Percentiles rank a stretch among this genome's conserved stretches.
These are phyloP conservation scores for Microtus richardsoni DNA, from an alignment of 2,113 vertebrate species.

Conservation along the genomic window DNA sequence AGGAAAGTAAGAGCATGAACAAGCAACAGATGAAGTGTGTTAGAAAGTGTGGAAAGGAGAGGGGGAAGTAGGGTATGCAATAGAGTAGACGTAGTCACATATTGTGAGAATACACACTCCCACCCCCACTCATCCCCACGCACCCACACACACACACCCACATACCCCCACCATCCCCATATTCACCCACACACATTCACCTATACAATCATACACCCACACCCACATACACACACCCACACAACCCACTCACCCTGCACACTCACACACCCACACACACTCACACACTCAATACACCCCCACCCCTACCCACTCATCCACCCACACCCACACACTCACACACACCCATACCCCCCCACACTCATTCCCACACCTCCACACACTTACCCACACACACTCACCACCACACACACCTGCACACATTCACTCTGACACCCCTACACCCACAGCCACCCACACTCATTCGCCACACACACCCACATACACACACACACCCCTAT, in stretches of 20 bases:
- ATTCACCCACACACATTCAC: not conserved
- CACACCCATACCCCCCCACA: not conserved
- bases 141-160: too few relatives aligned
- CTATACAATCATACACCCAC: too few relatives aligned
- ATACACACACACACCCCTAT: not conserved
- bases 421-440: not conserved
- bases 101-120: not conserved
- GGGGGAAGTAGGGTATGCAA: not conserved
- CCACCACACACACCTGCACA: not conserved
- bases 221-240: too few relatives aligned
- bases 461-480: not conserved
- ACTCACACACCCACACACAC: too few relatives aligned
- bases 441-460: too few relatives aligned
- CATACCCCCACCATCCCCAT: too few relatives aligned
- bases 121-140: not conserved
- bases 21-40: not conserved
- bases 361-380: too few relatives aligned
- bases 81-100: not conserved
- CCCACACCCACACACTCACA: too few relatives aligned
- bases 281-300: too few relatives aligned
- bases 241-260: too few relatives aligned
- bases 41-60: not conserved
- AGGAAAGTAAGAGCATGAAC: not conserved
- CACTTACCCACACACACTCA: not conserved
- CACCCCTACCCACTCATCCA: too few relatives aligned